These are phyloP conservation scores for Brachionus rubens DNA, from an alignment of 1,140 invertebrate species.

Conservation along the genomic window DNA sequence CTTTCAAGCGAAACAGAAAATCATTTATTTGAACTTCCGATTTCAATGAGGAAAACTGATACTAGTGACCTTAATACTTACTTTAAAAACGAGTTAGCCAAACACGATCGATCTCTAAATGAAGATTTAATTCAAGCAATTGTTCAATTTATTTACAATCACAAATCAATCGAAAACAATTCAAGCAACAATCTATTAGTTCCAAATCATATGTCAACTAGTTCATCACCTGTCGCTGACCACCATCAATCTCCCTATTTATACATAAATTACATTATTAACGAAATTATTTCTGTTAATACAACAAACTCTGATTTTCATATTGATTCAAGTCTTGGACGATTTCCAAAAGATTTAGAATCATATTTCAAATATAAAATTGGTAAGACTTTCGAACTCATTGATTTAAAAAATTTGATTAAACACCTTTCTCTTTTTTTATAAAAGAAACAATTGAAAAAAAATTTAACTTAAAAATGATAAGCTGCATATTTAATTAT, in stretches of 20 bases:
- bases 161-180: background rate
- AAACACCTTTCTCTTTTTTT: background rate
- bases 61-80: slow-evolving; percentile 12
- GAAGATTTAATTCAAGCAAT: background rate
- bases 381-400: background rate
- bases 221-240: background rate
- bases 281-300: background rate
- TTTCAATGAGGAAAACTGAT: slow-evolving; percentile 2
- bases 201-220: too few species aligned
- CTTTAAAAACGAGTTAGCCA: slow-evolving; percentile 4
- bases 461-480: slow-evolving; percentile 12
- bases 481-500: slow-evolving; percentile 38
- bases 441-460: background rate
- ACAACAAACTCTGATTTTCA: background rate
- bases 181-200: background rate
- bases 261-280: background rate
- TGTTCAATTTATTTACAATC: background rate
- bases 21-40: slow-evolving; percentile 36
- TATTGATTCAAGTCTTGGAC: background rate
- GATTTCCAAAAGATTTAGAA: slow-evolving; percentile 29
- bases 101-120: background rate
- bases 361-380: slow-evolving; percentile 17
- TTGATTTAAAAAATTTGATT: too few species aligned
- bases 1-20: slow-evolving; percentile 34
- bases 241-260: background rate